Percentiles rank a stretch among this genome's conserved stretches.
These are phyloP conservation scores for Dasyurus viverrinus DNA, from an alignment of 2,113 vertebrate species.

Conservation along the genomic window DNA sequence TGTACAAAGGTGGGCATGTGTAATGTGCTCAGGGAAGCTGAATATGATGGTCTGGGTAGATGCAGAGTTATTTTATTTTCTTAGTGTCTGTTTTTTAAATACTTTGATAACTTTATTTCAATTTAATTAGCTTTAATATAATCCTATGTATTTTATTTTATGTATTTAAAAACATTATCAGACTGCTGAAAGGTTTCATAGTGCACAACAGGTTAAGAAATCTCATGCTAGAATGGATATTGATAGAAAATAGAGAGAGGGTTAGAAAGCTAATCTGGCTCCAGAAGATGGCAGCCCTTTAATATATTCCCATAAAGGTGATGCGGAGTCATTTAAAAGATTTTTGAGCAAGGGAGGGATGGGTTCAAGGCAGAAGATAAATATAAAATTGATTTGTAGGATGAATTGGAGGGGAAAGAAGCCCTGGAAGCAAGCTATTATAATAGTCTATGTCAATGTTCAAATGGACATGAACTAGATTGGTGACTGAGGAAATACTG, in stretches of 20 bases:
- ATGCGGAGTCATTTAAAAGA: no score
- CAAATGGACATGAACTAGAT: neutral
- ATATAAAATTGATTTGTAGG: neutral
- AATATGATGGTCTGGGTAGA: neutral
- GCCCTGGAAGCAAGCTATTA: neutral
- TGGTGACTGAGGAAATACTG: neutral
- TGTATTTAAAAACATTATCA: neutral
- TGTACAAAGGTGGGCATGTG: neutral
- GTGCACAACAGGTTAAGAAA: neutral
- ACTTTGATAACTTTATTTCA: neutral
- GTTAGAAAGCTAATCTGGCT: neutral
- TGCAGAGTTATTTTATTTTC: neutral
- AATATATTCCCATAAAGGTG: no score
- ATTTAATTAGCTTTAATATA: neutral
- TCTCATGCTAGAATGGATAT: neutral
- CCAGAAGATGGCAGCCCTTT: no score
- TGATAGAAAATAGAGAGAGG: neutral
- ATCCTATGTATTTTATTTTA: neutral
- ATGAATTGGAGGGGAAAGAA: conserved; percentile 17
- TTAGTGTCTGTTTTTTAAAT: neutral
- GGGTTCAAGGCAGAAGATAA: neutral
- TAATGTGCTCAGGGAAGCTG: neutral
- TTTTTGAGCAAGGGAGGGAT: conserved; percentile 16
- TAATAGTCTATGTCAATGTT: neutral
- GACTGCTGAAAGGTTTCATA: neutral